phyloP scores from a whole-genome alignment of 2,113 vertebrate genomes.

The Hippocampus abdominalis region DNA sequence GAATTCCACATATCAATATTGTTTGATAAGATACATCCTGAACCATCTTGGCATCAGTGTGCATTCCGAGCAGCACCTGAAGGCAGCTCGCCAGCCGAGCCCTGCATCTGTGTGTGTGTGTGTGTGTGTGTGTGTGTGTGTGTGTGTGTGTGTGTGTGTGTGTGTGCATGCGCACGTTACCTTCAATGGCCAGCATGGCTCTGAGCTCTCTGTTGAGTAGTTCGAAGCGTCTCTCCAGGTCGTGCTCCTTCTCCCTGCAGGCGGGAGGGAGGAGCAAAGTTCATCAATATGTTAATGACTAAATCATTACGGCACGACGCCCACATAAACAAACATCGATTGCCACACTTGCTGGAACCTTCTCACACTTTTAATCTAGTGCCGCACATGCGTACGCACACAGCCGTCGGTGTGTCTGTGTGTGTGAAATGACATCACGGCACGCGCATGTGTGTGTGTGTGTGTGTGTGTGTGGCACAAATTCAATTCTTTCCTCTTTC shows the following conservation, averaged over 20 bases:
- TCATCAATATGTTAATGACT: constrained; percentile 99
- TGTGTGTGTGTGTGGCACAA: constrained; percentile 41
- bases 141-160: constrained; percentile 22
- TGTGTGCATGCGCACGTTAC: constrained; percentile 69
- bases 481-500: constrained; percentile 76
- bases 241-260: constrained; percentile 97
- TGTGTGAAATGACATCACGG: constrained; percentile 10
- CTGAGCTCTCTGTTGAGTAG: constrained; percentile 95
- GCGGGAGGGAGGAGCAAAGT: constrained; percentile 72
- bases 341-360: constrained; percentile 81
- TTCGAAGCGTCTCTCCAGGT: constrained; percentile 97
- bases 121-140: constrained; percentile 25
- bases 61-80: not conserved
- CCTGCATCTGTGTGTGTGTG: constrained; percentile 6
- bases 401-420: constrained; percentile 6
- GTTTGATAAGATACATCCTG: not conserved
- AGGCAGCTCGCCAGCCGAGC: not conserved
- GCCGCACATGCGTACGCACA: constrained; percentile 56
- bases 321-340: constrained; percentile 92
- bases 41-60: not conserved
- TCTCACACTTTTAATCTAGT: constrained; percentile 94
- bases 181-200: constrained; percentile 98
- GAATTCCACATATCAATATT: not conserved
- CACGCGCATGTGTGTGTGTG: not conserved
- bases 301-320: constrained; percentile 98